A percentile compares a stretch with the other conserved stretches of the same genome.
phyloP scores from a whole-genome alignment of 2,113 vertebrate species.

The Coptodon bakossiorum region DNA sequence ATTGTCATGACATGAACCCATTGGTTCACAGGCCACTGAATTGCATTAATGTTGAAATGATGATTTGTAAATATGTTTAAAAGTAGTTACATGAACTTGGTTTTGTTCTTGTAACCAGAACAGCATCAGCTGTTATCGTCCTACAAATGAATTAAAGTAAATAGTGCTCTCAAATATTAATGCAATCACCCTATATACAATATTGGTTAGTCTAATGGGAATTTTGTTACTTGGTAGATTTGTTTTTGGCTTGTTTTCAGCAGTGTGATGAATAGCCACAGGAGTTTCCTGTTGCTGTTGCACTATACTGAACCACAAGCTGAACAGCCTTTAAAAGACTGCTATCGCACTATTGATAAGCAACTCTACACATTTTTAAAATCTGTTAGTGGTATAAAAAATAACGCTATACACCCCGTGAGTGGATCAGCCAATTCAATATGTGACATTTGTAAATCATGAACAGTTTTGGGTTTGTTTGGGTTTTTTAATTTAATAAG shows the following conservation, averaged over 20 bases:
- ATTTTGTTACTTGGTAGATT: neutral
- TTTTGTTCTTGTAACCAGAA: neutral
- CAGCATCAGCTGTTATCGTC: neutral
- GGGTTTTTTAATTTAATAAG: neutral
- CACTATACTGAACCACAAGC: constrained; percentile 12
- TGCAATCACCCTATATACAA: neutral
- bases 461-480: rapidly evolving
- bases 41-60: neutral
- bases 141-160: neutral
- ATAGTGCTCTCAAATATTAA: neutral
- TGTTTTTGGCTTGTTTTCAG: neutral
- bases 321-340: neutral
- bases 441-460: neutral
- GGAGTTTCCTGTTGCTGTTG: constrained; percentile 47
- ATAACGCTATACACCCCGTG: neutral
- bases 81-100: neutral
- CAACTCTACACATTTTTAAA: neutral
- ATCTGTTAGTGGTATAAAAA: neutral
- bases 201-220: neutral
- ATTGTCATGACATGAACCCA: neutral
- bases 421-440: neutral
- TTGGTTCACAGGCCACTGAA: neutral
- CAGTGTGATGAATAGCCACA: constrained; percentile 10
- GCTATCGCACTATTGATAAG: neutral
- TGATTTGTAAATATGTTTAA: neutral